Percentiles rank a stretch among this genome's conserved stretches.
Evolutionary conservation across 2,888 invertebrate genomes (phyloP).

Genomic region (Nymphalis urticae): DNA sequence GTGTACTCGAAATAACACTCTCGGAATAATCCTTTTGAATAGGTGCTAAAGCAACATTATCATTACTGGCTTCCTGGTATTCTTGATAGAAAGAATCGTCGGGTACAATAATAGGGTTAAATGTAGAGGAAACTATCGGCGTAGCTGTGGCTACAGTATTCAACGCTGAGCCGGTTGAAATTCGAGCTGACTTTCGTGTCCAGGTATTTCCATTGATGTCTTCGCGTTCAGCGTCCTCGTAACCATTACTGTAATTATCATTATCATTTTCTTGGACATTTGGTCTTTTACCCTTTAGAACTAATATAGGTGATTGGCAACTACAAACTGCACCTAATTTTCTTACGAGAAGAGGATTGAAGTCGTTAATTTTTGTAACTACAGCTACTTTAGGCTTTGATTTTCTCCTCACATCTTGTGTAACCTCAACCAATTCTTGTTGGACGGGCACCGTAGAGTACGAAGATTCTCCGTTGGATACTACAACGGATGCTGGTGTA

Average conservation of each 20-base stretch:
- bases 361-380: constrained; percentile 86
- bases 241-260: constrained; percentile 57
- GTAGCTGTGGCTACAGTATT: constrained; percentile 51
- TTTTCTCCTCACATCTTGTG: constrained; percentile 55
- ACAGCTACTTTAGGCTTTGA: constrained; percentile 79
- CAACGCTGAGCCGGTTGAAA: constrained; percentile 42
- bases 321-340: constrained; percentile 89
- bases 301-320: constrained; percentile 82
- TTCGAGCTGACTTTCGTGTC: constrained; percentile 54
- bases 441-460: constrained; percentile 59
- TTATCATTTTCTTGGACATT: constrained; percentile 53
- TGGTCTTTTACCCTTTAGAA: constrained; percentile 74
- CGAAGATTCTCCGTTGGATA: constrained; percentile 41
- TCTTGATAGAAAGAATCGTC: constrained; percentile 77
- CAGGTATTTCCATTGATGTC: constrained; percentile 57
- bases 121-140: constrained; percentile 64
- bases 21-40: constrained; percentile 51
- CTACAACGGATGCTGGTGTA: constrained; percentile 47
- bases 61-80: constrained; percentile 58
- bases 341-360: constrained; percentile 85
- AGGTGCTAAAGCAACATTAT: constrained; percentile 56
- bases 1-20: constrained; percentile 60
- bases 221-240: constrained; percentile 57
- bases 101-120: constrained; percentile 76
- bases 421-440: constrained; percentile 69